Conservation (phyloP, 2,797 vertebrate genomes). For the Nyctibius grandis region DNA sequence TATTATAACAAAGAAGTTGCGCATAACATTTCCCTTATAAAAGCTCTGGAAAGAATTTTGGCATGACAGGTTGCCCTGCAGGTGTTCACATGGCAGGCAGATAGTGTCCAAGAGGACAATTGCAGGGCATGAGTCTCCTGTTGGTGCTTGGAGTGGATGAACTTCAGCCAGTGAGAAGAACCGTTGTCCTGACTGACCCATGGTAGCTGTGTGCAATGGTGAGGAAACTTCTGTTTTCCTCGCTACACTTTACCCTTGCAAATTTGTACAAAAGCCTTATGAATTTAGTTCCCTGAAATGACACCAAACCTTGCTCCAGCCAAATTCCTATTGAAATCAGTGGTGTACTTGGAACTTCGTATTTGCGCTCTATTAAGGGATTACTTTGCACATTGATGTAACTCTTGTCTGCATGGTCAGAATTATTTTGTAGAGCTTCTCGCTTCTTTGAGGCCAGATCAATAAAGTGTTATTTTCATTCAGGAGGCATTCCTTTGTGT, state of each 20-base stretch:
- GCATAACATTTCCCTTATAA: not conserved
- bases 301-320: not conserved
- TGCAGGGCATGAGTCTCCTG: not conserved
- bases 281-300: not conserved
- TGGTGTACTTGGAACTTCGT: not conserved
- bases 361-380: not conserved
- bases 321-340: not conserved
- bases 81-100: not conserved
- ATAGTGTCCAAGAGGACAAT: not conserved
- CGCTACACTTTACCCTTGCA: not conserved
- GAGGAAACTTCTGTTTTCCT: not conserved
- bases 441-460: not conserved
- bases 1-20: not conserved
- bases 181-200: not conserved
- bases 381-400: not conserved
- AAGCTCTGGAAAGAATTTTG: not conserved
- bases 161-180: not conserved
- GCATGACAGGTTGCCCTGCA: not conserved
- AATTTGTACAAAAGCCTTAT: not conserved
- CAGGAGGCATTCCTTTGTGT: not conserved
- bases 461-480: not conserved
- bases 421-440: not conserved
- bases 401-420: not conserved
- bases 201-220: not conserved
- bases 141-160: not conserved